Base-by-base conservation (phyloP, 2,888 invertebrate genomes). In the Agriotes lineatus region DNA sequence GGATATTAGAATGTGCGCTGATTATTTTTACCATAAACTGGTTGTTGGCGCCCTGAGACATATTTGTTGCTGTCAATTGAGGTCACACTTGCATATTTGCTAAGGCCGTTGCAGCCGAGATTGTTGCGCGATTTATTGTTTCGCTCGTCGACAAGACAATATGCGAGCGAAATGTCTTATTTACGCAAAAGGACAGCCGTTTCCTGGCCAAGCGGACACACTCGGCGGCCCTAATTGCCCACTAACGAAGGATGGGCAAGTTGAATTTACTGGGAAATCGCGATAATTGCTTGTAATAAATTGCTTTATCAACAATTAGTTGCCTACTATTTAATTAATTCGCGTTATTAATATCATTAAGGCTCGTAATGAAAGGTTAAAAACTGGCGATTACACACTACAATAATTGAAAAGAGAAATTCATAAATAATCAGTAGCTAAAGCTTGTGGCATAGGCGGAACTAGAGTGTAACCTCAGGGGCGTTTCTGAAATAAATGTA, bases 21-120 rank as follows among this genome's bases (percentile, higher is more conserved):
- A 68, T 66, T 66, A 72, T 72, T 75, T 72, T 69, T 70, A 60
- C 71, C 57, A 59, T 66, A 57, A 75, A 72, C 74, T 70, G 72
- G 74, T 75, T 72, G 58, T 58, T 45, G 67, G 70, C 71, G 73
- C 73, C 73, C 74, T 70, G 67, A 74, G 73, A 71, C 68, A 74
- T 72, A 74, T 75, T 72, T 68, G 64, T 69, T 75, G 72, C 72
- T 74, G 73, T 74, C 72, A 72, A 78, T 76, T 77, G 78, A 77
- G 78, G 78, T 75, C 78, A 74, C 76, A 64, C 63, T 65, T 72
- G 76, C 78, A 78, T 78, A 78, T 75, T 76, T 77, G 70, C 71
- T 77, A 78, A 78, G 78, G 78, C 74, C 77, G 76, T 75, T 72
- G 60, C 50, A 45, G 52, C 39, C 48, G 35, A 42, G 50, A 62